Base-by-base conservation (phyloP, 2,797 vertebrate genomes). In the Bovichtus diacanthus region DNA sequence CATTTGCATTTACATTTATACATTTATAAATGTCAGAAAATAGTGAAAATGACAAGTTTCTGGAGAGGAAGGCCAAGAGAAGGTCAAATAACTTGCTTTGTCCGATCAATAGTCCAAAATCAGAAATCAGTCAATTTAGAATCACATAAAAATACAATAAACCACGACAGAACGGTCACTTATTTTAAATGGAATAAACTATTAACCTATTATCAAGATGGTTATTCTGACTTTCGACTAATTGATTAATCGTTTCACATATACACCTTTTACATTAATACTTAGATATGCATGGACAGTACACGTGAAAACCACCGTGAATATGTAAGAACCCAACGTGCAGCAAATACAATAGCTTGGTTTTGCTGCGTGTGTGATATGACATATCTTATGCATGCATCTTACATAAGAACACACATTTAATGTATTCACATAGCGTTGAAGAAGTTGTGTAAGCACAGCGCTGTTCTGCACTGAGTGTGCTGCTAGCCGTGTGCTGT, bases 401-500 rank as follows among this genome's bases (percentile, higher is more conserved):
- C 74, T 81, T 81, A 64, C 71, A 59, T 65, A 65, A 69, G 31
- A 64, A 39, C 18, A 47, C 41, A 19, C 73, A n/a, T 74, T 77
- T 58, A 83, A 67, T 66, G 58, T 43, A 38, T 50, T 62, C 54
- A 44, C 6, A 31, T 50, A n/a, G 61, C 16, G 7, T 10, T 72
- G 43, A 43, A 47, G 60, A 68, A 61, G 58, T 12, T 63, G 76
- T 74, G 74, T 66, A 13, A 49, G 51, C 55, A 31, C 29, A 31
- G 56, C 15, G 12, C 44, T 82, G 81, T 50, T 46, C 77, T 73
- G 72, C 71, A 77, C 79, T 56, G 51, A 60, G 54, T 54, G 76
- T 85, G 73, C 81, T 80, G 75, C 43, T 53, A 67, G 85, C 72
- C 67, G 76, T 70, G 70, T 50, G 76, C 58, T 70, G 76, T 70